Evolutionary conservation across 2,888 invertebrate genomes (phyloP).

Genomic region (Formica aserva): DNA sequence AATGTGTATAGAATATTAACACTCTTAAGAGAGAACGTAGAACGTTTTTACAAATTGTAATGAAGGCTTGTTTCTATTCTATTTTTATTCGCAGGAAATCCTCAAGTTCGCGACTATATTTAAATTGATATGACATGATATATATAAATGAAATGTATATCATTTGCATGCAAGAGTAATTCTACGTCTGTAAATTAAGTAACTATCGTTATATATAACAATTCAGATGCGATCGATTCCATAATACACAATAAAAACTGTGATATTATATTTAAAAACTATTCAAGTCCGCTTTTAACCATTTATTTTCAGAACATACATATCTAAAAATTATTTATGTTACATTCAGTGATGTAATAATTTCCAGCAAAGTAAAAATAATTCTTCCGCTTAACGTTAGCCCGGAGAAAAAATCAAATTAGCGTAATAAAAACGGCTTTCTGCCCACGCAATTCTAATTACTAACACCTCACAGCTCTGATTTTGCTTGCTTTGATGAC

Average conservation of each 20-base stretch:
- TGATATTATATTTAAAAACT: background rate
- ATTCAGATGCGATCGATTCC: background rate
- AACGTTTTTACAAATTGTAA: background rate
- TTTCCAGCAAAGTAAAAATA: conserved; percentile 18
- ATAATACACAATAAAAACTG: background rate
- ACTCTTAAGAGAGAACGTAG: background rate
- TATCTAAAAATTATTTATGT: conserved; percentile 23
- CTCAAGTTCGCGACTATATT: background rate
- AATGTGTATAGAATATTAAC: conserved; percentile 1
- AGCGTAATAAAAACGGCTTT: conserved; percentile 17
- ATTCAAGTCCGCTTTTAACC: background rate
- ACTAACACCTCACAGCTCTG: background rate
- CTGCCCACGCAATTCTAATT: conserved; percentile 25
- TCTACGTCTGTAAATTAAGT: background rate
- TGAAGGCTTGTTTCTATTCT: background rate
- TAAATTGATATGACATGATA: background rate
- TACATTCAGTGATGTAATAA: conserved; percentile 10
- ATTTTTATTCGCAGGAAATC: background rate
- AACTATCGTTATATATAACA: background rate
- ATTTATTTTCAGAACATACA: conserved; percentile 9
- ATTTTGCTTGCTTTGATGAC: conserved; percentile 3
- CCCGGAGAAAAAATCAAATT: conserved; percentile 22
- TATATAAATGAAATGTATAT: background rate
- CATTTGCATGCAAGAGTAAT: background rate
- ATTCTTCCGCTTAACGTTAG: background rate